These are phyloP conservation scores for Ormyrus rosae DNA, from an alignment of 2,888 invertebrate species.

Conservation along the genomic window DNA sequence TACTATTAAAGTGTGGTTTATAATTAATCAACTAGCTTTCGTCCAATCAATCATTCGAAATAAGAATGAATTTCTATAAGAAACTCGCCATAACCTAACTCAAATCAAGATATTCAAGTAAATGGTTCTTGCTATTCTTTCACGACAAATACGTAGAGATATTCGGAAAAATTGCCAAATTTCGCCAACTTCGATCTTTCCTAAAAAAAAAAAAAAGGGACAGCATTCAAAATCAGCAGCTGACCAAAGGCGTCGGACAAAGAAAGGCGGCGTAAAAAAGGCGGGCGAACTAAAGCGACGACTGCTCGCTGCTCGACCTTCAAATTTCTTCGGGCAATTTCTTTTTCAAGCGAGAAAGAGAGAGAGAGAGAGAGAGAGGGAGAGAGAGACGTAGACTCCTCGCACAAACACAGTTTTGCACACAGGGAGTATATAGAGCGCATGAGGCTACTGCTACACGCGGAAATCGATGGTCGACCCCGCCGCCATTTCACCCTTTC, in stretches of 20 bases:
- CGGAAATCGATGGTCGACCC: slow-evolving; percentile 39
- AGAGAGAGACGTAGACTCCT: no score
- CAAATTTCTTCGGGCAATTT: slow-evolving; percentile 36
- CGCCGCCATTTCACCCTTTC: slow-evolving; percentile 1
- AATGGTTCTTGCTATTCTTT: no score
- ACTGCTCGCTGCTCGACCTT: slow-evolving; percentile 27
- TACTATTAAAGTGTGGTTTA: no score
- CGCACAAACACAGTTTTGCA: no score
- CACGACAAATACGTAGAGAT: no score
- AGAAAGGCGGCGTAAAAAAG: neutral
- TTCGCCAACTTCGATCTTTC: no score
- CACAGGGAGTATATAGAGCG: neutral
- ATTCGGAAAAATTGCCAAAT: no score
- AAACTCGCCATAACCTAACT: no score
- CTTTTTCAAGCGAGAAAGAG: neutral
- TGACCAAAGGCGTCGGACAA: neutral
- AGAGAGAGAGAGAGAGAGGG: neutral
- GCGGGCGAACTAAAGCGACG: neutral
- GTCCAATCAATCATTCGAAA: no score
- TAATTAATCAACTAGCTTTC: no score
- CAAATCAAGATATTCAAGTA: no score
- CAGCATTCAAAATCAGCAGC: neutral
- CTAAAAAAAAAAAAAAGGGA: neutral
- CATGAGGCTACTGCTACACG: slow-evolving; percentile 1
- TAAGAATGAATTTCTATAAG: no score